Conservation (phyloP, 2,113 vertebrate species). For the Gnathonemus longibarbis region DNA sequence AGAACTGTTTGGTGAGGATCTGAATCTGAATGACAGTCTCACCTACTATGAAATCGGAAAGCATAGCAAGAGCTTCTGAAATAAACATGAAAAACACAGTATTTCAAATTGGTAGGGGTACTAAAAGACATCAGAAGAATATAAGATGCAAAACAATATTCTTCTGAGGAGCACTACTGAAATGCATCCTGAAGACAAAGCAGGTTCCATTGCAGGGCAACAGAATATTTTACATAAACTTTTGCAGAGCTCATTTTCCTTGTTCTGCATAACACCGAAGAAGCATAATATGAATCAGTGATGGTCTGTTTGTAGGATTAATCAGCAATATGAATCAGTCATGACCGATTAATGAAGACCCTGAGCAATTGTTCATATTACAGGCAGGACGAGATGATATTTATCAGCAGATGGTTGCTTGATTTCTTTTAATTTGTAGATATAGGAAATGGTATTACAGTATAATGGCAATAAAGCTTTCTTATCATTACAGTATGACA, state of each 20-base stretch:
- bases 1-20: not conserved
- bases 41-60: not conserved
- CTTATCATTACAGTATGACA: not conserved
- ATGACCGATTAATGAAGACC: not conserved
- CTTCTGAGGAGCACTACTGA: not conserved
- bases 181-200: not conserved
- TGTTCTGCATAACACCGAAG: not conserved
- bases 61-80: not conserved
- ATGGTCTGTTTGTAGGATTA: not conserved
- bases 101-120: not conserved
- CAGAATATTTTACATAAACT: not conserved
- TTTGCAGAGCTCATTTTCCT: not conserved
- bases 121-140: not conserved
- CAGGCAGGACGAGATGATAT: not conserved
- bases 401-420: not conserved
- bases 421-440: not conserved
- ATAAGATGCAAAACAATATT: not conserved
- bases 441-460: not conserved
- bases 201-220: not conserved
- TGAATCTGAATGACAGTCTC: not conserved
- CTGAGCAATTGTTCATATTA: not conserved
- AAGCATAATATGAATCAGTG: not conserved
- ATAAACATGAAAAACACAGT: not conserved
- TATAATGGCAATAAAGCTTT: not conserved
- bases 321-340: not conserved